A percentile compares a stretch with the other conserved stretches of the same genome.
phyloP scores from a whole-genome alignment of 1,140 invertebrate genomes.

The Acromyrmex echinatior region DNA sequence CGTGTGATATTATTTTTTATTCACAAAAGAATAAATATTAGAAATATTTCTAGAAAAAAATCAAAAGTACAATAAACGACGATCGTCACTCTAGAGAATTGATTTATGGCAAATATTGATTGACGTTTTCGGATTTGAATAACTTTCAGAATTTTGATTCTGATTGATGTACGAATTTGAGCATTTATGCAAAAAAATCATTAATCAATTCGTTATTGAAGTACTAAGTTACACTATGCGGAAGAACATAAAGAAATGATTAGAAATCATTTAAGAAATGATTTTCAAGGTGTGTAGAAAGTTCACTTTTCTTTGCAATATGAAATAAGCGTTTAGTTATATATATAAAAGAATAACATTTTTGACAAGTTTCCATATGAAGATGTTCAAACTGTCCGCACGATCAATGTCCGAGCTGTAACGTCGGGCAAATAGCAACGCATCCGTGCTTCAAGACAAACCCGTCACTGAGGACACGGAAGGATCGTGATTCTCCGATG shows the following conservation, averaged over 20 bases:
- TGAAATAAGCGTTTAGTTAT: neutral
- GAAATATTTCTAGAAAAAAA: neutral
- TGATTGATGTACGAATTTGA: neutral
- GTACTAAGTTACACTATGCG: no score
- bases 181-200: neutral
- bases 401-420: slow-evolving; percentile 12
- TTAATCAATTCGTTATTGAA: neutral
- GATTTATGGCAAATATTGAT: neutral
- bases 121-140: neutral
- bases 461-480: slow-evolving; percentile 21
- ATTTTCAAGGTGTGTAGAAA: neutral
- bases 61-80: neutral
- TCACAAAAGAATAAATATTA: neutral
- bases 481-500: slow-evolving; percentile 45
- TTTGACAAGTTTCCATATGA: neutral
- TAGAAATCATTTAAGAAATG: neutral
- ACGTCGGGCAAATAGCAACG: slow-evolving; percentile 38
- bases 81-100: neutral
- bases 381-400: neutral
- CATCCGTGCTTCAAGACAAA: slow-evolving; percentile 42
- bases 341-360: neutral
- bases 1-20: neutral
- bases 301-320: neutral
- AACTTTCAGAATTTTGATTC: neutral
- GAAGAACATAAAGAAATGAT: no score